These are phyloP conservation scores for Thaumatotibia leucotreta DNA, from an alignment of 1,140 invertebrate genomes.

Conservation along the genomic window DNA sequence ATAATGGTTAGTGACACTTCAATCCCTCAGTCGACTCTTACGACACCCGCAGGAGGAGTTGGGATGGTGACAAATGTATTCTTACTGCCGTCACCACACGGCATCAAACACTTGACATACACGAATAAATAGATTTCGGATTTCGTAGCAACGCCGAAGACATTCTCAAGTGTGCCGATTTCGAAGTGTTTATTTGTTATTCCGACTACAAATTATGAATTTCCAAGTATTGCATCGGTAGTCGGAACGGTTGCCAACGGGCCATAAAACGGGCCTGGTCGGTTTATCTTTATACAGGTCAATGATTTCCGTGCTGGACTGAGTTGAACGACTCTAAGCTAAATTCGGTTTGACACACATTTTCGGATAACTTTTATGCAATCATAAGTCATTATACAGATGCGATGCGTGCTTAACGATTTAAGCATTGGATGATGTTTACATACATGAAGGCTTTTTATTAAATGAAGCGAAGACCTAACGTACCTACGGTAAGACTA, in stretches of 20 bases:
- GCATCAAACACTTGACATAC: too few species aligned
- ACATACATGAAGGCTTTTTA: neutral
- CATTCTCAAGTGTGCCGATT: neutral
- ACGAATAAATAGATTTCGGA: neutral
- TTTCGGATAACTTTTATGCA: constrained; percentile 3
- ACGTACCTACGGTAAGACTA: neutral
- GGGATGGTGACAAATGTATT: too few species aligned
- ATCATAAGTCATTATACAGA: neutral
- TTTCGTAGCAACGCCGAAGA: neutral
- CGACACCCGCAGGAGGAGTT: too few species aligned
- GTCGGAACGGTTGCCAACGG: neutral
- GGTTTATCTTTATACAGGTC: constrained; percentile 30
- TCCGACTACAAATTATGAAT: neutral
- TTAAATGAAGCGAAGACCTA: neutral
- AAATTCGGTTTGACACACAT: constrained; percentile 27
- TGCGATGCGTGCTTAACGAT: neutral
- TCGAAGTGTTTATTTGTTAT: neutral
- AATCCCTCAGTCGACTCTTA: too few species aligned
- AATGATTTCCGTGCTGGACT: constrained; percentile 20
- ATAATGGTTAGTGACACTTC: too few species aligned
- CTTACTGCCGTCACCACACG: too few species aligned
- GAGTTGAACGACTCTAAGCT: constrained; percentile 29
- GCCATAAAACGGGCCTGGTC: constrained; percentile 12
- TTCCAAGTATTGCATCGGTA: neutral
- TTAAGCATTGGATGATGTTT: neutral